Conservation (phyloP, 2,113 vertebrate species). For the Oncorhynchus kisutch region DNA sequence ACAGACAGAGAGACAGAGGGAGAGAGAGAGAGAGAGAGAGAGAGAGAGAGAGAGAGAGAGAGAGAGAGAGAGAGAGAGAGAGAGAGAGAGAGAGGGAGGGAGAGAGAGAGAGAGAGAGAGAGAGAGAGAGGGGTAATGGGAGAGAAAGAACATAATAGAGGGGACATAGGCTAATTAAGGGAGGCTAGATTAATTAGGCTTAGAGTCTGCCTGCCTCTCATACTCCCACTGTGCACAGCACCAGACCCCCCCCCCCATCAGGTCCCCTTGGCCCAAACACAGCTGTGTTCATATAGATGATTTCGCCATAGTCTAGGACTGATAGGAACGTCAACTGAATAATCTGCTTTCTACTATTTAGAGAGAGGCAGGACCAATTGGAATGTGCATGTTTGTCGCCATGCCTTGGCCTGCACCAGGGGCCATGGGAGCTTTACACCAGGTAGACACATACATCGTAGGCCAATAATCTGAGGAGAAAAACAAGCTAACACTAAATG, state of each 20-base stretch:
- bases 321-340: too few species aligned
- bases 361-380: background rate
- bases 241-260: background rate
- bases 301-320: too few species aligned
- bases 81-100: background rate
- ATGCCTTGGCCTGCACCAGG: background rate
- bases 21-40: slow-evolving; percentile 1
- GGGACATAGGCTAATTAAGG: slow-evolving; percentile 68
- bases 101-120: slow-evolving; percentile 17
- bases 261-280: slow-evolving; percentile 63
- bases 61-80: slow-evolving; percentile 5
- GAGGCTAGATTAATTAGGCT: slow-evolving; percentile 71
- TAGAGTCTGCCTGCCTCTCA: slow-evolving; percentile 58
- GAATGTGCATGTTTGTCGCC: slow-evolving; percentile 37
- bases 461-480: too few species aligned
- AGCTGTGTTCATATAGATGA: too few species aligned
- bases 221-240: slow-evolving; percentile 49
- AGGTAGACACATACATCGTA: background rate
- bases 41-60: slow-evolving; percentile 6
- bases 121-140: slow-evolving; percentile 54
- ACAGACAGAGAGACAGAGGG: slow-evolving; percentile 7
- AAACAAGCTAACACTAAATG: too few species aligned
- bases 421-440: background rate
- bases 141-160: slow-evolving; percentile 49
- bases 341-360: too few species aligned